A percentile compares a stretch with the other conserved stretches of the same genome.
phyloP scores from a whole-genome alignment of 2,797 vertebrate genomes.

The Ptychadena robeensis region DNA sequence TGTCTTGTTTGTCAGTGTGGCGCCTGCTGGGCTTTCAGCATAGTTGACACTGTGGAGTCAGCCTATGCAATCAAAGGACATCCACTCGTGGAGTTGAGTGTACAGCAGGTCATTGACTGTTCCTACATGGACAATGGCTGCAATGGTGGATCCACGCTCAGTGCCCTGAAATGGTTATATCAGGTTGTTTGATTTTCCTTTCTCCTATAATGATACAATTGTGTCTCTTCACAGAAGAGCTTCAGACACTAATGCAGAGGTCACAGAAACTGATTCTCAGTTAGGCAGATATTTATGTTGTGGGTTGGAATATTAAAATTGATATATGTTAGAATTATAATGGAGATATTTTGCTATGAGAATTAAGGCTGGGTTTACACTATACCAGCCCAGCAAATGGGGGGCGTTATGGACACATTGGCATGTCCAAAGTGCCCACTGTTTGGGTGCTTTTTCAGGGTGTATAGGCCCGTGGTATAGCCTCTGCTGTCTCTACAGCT shows the following conservation, averaged over 20 bases:
- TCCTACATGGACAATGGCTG: conserved; percentile 83
- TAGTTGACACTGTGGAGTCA: conserved; percentile 84
- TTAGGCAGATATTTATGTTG: neutral
- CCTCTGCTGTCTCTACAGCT: no score
- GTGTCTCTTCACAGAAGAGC: neutral
- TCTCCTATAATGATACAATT: neutral
- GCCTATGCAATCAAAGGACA: conserved; percentile 77
- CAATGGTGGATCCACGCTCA: conserved; percentile 79
- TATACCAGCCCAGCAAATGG: no score
- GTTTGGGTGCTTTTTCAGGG: no score
- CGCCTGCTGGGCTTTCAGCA: conserved; percentile 92
- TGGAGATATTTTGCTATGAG: no score
- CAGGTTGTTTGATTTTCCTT: conserved; percentile 72
- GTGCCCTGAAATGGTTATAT: conserved; percentile 83
- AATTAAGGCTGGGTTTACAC: no score
- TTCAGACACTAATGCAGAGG: neutral
- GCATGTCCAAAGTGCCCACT: no score
- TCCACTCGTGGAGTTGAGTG: conserved; percentile 81
- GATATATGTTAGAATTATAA: no score
- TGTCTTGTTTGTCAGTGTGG: conserved; percentile 80
- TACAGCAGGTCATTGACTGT: conserved; percentile 92
- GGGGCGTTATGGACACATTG: no score
- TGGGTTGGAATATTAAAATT: no score
- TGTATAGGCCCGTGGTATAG: no score
- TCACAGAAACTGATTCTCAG: neutral